Percentiles rank a stretch among this genome's conserved stretches.
Evolutionary conservation across 2,888 invertebrate species (phyloP).

Genomic region (Ochlodes sylvanus): DNA sequence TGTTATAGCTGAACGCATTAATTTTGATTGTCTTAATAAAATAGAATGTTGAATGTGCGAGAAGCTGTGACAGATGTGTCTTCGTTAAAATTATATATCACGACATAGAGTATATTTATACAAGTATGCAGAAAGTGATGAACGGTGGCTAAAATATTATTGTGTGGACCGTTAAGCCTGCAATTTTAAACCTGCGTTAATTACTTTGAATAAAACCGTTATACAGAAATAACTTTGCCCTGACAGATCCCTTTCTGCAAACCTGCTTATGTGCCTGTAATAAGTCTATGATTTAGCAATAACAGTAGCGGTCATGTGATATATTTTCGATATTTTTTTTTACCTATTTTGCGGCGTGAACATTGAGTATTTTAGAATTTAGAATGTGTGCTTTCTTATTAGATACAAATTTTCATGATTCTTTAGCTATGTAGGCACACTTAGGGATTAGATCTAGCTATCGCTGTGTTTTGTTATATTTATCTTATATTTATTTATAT

Average conservation of each 20-base stretch:
- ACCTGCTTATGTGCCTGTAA: conserved; percentile 17
- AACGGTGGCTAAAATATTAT: too few species aligned
- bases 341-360: conserved; percentile 6
- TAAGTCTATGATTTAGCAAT: conserved; percentile 12
- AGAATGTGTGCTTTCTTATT: conserved; percentile 27
- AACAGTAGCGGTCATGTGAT: conserved; percentile 10
- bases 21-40: conserved; percentile 3
- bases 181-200: too few species aligned
- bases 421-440: conserved; percentile 19
- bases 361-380: conserved; percentile 1
- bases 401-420: conserved; percentile 12
- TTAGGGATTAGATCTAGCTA: conserved; percentile 23
- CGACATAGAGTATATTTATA: conserved; percentile 14
- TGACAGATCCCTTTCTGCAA: conserved; percentile 18
- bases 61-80: conserved; percentile 19
- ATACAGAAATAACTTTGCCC: background rate
- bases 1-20: conserved; percentile 19
- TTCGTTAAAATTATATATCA: background rate
- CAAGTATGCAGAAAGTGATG: conserved; percentile 26
- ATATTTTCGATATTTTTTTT: conserved; percentile 13
- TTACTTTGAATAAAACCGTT: too few species aligned
- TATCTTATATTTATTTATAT: conserved; percentile 1
- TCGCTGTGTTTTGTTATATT: conserved; percentile 15
- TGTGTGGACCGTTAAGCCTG: too few species aligned
- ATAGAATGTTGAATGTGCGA: conserved; percentile 1